Evolutionary conservation across 2,888 invertebrate species (phyloP), one percentile per base, ranked within the genome.

Genomic region (Andrena haemorrhoa): DNA sequence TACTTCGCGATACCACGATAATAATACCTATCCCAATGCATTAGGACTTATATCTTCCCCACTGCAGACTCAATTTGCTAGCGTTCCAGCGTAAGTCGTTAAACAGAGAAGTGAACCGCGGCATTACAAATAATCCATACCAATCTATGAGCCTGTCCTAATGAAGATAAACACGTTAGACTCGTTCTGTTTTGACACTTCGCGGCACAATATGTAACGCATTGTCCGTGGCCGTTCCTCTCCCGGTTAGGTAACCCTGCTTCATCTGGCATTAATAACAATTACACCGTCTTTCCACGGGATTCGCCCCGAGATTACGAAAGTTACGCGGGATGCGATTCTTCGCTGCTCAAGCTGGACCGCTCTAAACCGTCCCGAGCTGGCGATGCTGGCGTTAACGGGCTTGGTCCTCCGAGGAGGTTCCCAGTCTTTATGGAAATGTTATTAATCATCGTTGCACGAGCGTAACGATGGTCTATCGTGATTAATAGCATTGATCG

Each of bases 401-500:
- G 61, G 84, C 72, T 74, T 70, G 84, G 79, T 83, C 83, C 76
- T 77, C 58, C 75, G 56, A 20, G 53, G 61, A 49, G 79, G 26
- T 20, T 79, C 79, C 61, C 76, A 73, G 56, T 51, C 80, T 70
- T 86, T 80, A 82, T 87, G 86, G 85, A 88, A 89, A 90, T 87
- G 83, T 88, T 90, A 89, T 90, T 89, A 89, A 87, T 89, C 87
- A 82, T 82, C 75, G 75, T 29, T 29, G 79, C 68, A 65, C 63
- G 47, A 69, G 64, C 69, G 69, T 66, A 72, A 71, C 71, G 80
- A 75, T 84, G 75, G 77, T 80, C 83, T 78, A 75, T 75, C 79
- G 41, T 83, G 88, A 88, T 89, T 89, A 88, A 87, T 88, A 84
- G 81, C 84, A 68, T 80, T 83, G 83, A 75, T 87, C 79, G 69